A percentile compares a stretch with the other conserved stretches of the same genome.
Conservation (phyloP, 2,888 invertebrate species). For the Lasioglossum zephyrum region DNA sequence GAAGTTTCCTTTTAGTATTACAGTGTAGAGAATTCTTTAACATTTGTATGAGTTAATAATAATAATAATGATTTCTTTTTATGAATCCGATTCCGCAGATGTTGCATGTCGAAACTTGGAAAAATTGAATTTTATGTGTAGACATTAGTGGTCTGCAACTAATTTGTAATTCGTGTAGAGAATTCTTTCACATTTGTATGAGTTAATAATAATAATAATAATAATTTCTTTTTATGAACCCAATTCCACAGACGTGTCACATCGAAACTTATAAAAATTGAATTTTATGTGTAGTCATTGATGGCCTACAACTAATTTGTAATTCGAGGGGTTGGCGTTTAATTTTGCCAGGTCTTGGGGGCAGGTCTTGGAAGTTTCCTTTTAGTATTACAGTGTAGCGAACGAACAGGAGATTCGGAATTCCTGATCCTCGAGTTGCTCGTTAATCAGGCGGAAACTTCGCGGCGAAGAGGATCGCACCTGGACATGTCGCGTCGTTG, state of each 20-base stretch:
- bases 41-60: too few species aligned
- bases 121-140: too few species aligned
- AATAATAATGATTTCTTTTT: too few species aligned
- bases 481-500: constrained; percentile 38
- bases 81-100: too few species aligned
- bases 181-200: too few species aligned
- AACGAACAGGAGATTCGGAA: constrained; percentile 2
- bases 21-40: too few species aligned
- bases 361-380: not conserved
- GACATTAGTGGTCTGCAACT: too few species aligned
- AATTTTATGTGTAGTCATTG: not conserved
- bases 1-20: not conserved
- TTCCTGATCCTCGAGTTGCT: constrained; percentile 3
- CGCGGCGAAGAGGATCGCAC: constrained; percentile 15
- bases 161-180: too few species aligned
- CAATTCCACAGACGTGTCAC: not conserved
- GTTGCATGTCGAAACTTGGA: too few species aligned
- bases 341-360: not conserved
- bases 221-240: not conserved
- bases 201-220: too few species aligned
- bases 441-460: constrained; percentile 22
- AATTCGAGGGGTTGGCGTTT: not conserved
- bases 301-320: not conserved
- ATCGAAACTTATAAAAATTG: not conserved
- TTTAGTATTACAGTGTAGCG: not conserved